Evolutionary conservation across 2,888 invertebrate species (phyloP).

Genomic region (Fragum fragum): DNA sequence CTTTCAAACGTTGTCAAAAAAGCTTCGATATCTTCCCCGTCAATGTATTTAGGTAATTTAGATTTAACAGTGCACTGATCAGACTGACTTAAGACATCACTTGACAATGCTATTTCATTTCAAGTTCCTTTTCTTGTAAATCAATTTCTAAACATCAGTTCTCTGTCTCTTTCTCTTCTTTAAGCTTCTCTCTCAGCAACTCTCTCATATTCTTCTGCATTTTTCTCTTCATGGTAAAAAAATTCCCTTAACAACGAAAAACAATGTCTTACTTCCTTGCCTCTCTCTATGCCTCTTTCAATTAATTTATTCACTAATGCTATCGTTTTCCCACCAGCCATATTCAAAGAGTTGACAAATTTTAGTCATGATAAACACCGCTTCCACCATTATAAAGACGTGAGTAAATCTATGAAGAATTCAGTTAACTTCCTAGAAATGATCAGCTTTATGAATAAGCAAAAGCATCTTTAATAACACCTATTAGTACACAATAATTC

Average conservation of each 20-base stretch:
- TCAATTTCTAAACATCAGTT: neutral
- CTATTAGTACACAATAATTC: too few relatives aligned
- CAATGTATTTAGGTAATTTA: conserved; percentile 8
- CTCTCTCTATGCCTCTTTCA: neutral
- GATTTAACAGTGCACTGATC: neutral
- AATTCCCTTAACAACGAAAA: neutral
- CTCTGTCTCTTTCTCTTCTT: conserved; percentile 6
- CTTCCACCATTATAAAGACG: too few relatives aligned
- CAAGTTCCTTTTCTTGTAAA: neutral
- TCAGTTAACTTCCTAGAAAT: too few relatives aligned
- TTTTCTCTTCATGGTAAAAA: conserved; percentile 1
- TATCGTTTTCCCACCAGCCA: conserved; percentile 6
- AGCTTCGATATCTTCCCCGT: conserved; percentile 1
- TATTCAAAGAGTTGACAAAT: neutral
- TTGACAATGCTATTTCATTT: neutral
- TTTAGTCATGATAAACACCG: too few relatives aligned
- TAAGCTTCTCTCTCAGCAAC: conserved; percentile 10
- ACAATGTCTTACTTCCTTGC: conserved; percentile 12
- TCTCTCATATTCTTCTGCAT: neutral
- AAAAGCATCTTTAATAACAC: too few relatives aligned
- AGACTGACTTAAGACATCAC: neutral
- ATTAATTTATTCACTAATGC: neutral
- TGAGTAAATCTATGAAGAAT: too few relatives aligned
- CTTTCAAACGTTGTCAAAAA: conserved; percentile 16
- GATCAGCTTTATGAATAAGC: too few relatives aligned